Base-by-base conservation (phyloP, 2,888 invertebrate species). In the Platerodrilus igneus region DNA sequence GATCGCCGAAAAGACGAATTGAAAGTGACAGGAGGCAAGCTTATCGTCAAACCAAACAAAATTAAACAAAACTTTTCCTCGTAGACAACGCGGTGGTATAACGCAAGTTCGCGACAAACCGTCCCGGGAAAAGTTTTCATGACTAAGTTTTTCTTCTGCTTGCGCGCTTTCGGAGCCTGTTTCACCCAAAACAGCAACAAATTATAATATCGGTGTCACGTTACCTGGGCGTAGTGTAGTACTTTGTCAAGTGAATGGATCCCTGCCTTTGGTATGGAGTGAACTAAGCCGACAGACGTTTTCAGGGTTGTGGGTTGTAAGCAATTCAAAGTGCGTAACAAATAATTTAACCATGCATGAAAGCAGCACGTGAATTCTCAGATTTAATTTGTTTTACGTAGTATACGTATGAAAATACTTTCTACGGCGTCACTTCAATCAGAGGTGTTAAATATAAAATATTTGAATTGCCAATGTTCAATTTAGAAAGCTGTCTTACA, bases 41-140 rank as follows among this genome's bases (percentile, higher is more conserved):
- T 67, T 67, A 67, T 63, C 64, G 66, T 66, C 67, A 67, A 66
- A 66, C 64, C 65, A 66, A 67, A 67, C 67, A 66, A 68, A 67
- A 66, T 67, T 67, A 65, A 67, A 67, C 63, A 63, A 66, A 66
- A 68, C 62, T 68, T 68, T 68, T 67, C 66, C 65, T 66, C 63
- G 66, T 64, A 63, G 63, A 62, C 61, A 61, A 60, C 60, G 60
- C 58, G 57, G 59, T 58, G 59, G 59, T 61, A 59, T 62, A 58
- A 62, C 59, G 55, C 41, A 53, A 56, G 56, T 57, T 56, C 59
- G 57, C 54, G 56, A 45, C 48, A 53, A 53, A 54, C 37, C 53
- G 56, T 29, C 27, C 51, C 43, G 47, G 55, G 56, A 60, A 64
- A 66, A 67, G 60, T 66, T 67, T 67, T 61, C 64, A 57, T 58